phyloP scores from a whole-genome alignment of 2,888 invertebrate species.

The Corbicula japonica region DNA sequence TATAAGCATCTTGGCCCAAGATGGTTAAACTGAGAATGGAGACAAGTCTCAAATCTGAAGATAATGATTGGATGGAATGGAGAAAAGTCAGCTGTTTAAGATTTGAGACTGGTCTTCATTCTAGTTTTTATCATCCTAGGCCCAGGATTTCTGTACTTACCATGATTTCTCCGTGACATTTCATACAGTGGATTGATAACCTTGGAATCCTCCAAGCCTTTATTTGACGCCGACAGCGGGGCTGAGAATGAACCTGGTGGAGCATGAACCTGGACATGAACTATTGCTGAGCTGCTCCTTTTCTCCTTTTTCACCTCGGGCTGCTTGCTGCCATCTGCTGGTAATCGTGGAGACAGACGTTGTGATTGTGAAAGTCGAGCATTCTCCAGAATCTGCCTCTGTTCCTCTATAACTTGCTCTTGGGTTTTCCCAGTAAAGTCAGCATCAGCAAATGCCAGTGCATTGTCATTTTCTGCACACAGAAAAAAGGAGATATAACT shows the following conservation, averaged over 20 bases:
- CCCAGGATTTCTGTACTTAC: too few species aligned
- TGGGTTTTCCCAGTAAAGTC: conserved; percentile 26
- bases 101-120: too few species aligned
- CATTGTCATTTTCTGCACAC: conserved; percentile 13
- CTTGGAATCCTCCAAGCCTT: conserved; percentile 10
- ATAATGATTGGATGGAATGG: too few species aligned
- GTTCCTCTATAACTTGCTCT: conserved; percentile 49
- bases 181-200: conserved; percentile 77
- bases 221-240: not conserved
- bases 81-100: too few species aligned
- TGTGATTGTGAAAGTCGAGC: conserved; percentile 20
- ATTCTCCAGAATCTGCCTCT: conserved; percentile 66
- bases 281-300: conserved; percentile 4
- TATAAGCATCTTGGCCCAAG: too few species aligned
- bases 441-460: conserved; percentile 9
- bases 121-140: too few species aligned
- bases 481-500: not conserved
- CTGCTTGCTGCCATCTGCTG: conserved; percentile 10
- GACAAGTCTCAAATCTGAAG: too few species aligned
- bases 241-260: not conserved
- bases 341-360: not conserved
- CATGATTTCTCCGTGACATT: conserved; percentile 63
- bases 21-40: too few species aligned
- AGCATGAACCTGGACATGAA: conserved; percentile 11
- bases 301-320: not conserved